Conservation (phyloP, 35 echinoderm and acorn worm genomes). For the Anneissia japonica region DNA sequence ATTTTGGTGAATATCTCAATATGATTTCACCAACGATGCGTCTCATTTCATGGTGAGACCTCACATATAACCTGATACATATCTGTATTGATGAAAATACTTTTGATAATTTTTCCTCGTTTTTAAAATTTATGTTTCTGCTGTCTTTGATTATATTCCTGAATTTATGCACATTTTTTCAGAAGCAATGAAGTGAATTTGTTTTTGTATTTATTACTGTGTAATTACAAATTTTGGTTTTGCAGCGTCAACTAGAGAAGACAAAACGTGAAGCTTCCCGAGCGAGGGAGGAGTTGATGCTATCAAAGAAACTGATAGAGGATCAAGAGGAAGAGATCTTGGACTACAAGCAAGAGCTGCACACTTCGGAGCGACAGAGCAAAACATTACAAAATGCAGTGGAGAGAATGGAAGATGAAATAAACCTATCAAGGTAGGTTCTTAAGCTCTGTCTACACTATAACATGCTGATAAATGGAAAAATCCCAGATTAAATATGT, state of each 20-base stretch:
- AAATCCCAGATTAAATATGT: background rate
- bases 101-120: too few relatives aligned
- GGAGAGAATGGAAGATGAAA: constrained; percentile 76
- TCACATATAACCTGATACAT: too few relatives aligned
- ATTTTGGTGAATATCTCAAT: too few relatives aligned
- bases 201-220: too few relatives aligned
- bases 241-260: constrained; percentile 64
- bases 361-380: constrained; percentile 72
- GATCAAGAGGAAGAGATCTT: constrained; percentile 78
- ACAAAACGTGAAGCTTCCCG: constrained; percentile 52
- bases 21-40: too few relatives aligned
- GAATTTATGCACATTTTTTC: too few relatives aligned
- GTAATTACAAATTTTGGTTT: too few relatives aligned
- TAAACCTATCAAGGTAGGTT: constrained; percentile 57
- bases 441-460: background rate
- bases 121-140: too few relatives aligned
- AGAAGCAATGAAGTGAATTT: too few relatives aligned
- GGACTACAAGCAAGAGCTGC: constrained; percentile 78
- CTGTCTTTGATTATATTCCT: too few relatives aligned
- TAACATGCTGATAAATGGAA: background rate
- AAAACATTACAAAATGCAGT: constrained; percentile 65
- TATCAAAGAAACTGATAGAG: constrained; percentile 71
- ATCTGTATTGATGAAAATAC: too few relatives aligned
- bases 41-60: too few relatives aligned
- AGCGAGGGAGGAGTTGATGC: constrained; percentile 67